Percentiles rank a stretch among this genome's conserved stretches.
phyloP scores from a whole-genome alignment of 2,888 invertebrate species.

The Clostera curtula region DNA sequence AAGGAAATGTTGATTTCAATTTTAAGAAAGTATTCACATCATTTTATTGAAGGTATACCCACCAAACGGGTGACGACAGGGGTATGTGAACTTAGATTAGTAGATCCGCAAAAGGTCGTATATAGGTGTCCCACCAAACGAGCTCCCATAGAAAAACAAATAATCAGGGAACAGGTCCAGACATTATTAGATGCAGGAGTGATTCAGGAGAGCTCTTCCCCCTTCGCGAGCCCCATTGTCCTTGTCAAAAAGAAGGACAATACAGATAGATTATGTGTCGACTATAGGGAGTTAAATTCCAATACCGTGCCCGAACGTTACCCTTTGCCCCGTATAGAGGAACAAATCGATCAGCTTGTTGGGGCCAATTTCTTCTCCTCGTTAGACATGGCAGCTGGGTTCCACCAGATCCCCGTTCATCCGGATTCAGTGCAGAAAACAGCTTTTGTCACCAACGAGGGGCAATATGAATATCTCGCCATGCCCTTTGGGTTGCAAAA shows the following conservation, averaged over 20 bases:
- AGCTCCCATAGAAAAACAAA: conserved; percentile 13
- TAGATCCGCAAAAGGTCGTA: conserved; percentile 11
- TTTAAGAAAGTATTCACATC: conserved; percentile 5
- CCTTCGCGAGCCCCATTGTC: conserved; percentile 1
- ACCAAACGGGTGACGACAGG: conserved; percentile 10
- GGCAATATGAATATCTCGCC: conserved; percentile 15
- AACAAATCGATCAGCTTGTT: conserved; percentile 16
- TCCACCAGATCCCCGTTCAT: conserved; percentile 18
- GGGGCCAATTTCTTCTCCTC: conserved; percentile 20
- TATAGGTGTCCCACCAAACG: conserved; percentile 10
- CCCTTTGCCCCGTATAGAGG: conserved; percentile 13
- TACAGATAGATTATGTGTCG: conserved; percentile 19
- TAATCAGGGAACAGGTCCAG: conserved; percentile 15
- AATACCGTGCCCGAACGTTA: conserved; percentile 16
- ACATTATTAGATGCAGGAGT: conserved; percentile 14
- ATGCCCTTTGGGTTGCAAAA: conserved; percentile 36
- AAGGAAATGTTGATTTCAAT: conserved; percentile 5
- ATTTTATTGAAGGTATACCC: conserved; percentile 13
- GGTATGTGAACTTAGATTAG: conserved; percentile 6
- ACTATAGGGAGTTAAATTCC: conserved; percentile 18
- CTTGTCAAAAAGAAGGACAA: conserved; percentile 8
- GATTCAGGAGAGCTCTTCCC: conserved; percentile 17
- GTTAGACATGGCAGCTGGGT: conserved; percentile 31
- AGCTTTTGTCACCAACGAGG: conserved; percentile 12
- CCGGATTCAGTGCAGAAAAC: conserved; percentile 9